Evolutionary conservation across 2,113 vertebrate genomes (phyloP).

Genomic region (Mus pahari): DNA sequence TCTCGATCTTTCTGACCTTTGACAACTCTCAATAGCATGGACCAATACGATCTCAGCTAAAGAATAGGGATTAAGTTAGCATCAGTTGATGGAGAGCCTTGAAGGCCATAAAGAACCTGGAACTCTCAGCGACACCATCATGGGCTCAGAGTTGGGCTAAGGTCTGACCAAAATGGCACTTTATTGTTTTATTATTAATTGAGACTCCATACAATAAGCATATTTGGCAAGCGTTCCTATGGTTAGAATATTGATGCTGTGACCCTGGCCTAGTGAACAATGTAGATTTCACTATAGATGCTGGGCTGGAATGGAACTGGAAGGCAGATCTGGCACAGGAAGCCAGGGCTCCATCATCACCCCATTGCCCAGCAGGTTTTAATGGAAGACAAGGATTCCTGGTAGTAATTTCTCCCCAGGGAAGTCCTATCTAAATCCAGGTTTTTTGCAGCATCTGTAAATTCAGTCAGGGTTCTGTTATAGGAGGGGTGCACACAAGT

Average conservation of each 20-base stretch:
- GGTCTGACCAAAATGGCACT: slow-evolving; percentile 53
- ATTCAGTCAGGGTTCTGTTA: slow-evolving; percentile 71
- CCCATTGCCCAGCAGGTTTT: slow-evolving; percentile 79
- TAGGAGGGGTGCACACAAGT: slow-evolving; percentile 75
- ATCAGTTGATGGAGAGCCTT: not conserved
- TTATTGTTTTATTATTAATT: slow-evolving; percentile 82
- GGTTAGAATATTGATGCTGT: slow-evolving; percentile 82
- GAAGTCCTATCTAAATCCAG: slow-evolving; percentile 81
- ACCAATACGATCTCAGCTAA: not conserved
- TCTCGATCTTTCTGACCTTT: not conserved
- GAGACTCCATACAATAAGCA: slow-evolving; percentile 77
- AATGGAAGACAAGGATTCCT: slow-evolving; percentile 86
- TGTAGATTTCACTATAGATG: slow-evolving; percentile 73
- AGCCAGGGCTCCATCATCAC: slow-evolving; percentile 82
- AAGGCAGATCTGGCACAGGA: slow-evolving; percentile 70
- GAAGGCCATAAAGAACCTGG: not conserved
- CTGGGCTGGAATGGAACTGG: slow-evolving; percentile 67
- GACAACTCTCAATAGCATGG: rapidly evolving
- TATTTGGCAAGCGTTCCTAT: slow-evolving; percentile 80
- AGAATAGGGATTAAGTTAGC: not conserved
- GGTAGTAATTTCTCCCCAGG: slow-evolving; percentile 87
- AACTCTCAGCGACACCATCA: not conserved
- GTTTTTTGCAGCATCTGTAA: slow-evolving; percentile 82
- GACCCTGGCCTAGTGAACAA: slow-evolving; percentile 81
- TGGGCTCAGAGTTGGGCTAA: not conserved